Conservation (phyloP, 2,888 invertebrate species). For the Drosophila borealis region DNA sequence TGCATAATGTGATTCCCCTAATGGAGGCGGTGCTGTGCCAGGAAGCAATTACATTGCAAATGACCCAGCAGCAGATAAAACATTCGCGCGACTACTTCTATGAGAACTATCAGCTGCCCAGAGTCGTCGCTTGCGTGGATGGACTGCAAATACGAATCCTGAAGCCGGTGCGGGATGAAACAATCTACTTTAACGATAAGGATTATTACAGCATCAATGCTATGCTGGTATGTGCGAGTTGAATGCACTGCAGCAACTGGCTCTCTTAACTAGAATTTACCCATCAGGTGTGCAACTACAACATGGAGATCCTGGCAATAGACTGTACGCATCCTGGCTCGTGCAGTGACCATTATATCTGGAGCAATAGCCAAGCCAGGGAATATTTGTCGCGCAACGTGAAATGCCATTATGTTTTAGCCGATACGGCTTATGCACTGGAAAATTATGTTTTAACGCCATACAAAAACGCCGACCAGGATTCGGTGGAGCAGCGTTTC, state of each 20-base stretch:
- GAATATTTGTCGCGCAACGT: not conserved
- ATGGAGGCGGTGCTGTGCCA: constrained; percentile 3
- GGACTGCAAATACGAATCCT: not conserved
- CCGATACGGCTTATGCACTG: not conserved
- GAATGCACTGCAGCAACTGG: not conserved
- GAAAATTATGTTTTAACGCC: constrained; percentile 5
- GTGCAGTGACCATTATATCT: not conserved
- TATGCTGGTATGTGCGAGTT: not conserved
- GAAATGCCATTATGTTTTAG: not conserved
- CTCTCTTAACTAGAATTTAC: not conserved
- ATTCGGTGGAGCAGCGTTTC: not conserved
- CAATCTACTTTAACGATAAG: not conserved
- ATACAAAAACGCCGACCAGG: not conserved
- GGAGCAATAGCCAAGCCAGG: not conserved
- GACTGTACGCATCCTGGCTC: not conserved
- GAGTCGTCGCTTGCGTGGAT: constrained; percentile 1
- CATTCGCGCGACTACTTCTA: not conserved
- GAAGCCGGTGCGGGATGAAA: constrained; percentile 1
- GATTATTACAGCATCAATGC: constrained; percentile 3
- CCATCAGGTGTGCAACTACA: constrained; percentile 4
- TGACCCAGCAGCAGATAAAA: not conserved
- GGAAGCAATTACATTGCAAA: not conserved
- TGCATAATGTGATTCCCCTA: constrained; percentile 1
- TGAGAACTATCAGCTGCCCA: not conserved
- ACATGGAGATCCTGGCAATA: constrained; percentile 7